Evolutionary conservation across 2,113 vertebrate genomes (phyloP).

Genomic region (Sceloporus tristichus): DNA sequence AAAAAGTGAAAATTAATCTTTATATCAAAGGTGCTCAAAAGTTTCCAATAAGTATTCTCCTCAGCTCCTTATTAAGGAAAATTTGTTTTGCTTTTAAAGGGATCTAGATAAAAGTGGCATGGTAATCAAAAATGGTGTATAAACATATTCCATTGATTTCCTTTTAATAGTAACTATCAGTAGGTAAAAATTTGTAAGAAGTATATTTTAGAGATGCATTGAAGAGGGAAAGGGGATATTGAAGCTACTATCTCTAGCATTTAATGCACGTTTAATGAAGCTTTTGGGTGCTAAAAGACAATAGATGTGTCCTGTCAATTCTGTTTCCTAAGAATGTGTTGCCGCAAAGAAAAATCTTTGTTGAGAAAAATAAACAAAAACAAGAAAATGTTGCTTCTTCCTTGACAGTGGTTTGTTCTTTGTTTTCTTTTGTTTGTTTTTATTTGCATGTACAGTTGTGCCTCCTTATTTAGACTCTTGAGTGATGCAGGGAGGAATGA

Average conservation of each 20-base stretch:
- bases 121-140: constrained; percentile 24
- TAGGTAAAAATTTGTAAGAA: constrained; percentile 29
- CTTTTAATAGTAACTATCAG: not conserved
- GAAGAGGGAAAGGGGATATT: not conserved
- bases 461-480: not conserved
- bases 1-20: not conserved
- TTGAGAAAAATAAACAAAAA: too few species aligned
- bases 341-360: too few species aligned
- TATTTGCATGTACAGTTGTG: not conserved
- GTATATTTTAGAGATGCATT: not conserved
- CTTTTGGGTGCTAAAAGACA: not conserved
- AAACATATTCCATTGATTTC: too few species aligned
- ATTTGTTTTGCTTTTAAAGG: constrained; percentile 20
- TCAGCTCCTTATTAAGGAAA: not conserved
- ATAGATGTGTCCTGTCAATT: not conserved
- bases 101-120: constrained; percentile 15
- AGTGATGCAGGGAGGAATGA: too few species aligned
- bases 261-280: not conserved
- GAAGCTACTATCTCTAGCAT: not conserved
- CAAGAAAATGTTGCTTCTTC: too few species aligned
- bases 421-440: too few species aligned
- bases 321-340: too few species aligned
- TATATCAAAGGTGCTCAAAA: not conserved
- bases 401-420: not conserved
- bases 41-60: not conserved